Evolutionary conservation across 2,113 vertebrate species (phyloP), one percentile per base, ranked within the genome.

Genomic region (Scolopax mira): DNA sequence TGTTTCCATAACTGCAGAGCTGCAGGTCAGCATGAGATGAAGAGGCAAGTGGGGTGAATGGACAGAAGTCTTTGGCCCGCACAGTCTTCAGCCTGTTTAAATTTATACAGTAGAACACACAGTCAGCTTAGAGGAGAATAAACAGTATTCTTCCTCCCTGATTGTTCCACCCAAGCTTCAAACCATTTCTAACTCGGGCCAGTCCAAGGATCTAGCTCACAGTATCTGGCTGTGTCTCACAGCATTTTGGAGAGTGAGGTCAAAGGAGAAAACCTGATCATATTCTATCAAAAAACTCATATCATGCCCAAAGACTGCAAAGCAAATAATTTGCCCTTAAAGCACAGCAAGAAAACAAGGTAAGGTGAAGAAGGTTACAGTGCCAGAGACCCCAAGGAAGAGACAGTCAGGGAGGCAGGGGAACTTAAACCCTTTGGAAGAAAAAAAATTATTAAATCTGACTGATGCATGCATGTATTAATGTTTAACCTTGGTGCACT

Each of bases 401-500:
- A 30, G 4, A 51, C 3, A 44, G n/a, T 49, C 42, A 75, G 57
- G 42, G 10, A 61, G 3, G 7, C 14, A 78, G 25, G 18, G 30
- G 44, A 85, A 85, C 6, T 4, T 42, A 73, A 88, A 64, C 2
- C 2, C 15, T 79, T 51, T 41, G 31, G 51, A 55, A 84, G 22
- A 37, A 88, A 88, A 72, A 71, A n/a, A 44, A 5, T 1, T 19
- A 54, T 37, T 58, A 54, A 67, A 41, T 15, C 52, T 48, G 25
- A 33, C 9, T 39, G 7, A 4, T 42, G 6, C 51, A 31, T 0
- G 1, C 7, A 21, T 30, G 6, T 19, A 18, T 21, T 66, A 25
- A 11, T 30, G 13, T 60, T 95, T 55, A 75, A 57, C 8, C 10
- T 64, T 79, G 11, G 22, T 51, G 23, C 13, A 57, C 1, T 75